A percentile compares a stretch with the other conserved stretches of the same genome.
Conservation (phyloP, 1,140 invertebrate genomes). For the Drosophila chauvacae region DNA sequence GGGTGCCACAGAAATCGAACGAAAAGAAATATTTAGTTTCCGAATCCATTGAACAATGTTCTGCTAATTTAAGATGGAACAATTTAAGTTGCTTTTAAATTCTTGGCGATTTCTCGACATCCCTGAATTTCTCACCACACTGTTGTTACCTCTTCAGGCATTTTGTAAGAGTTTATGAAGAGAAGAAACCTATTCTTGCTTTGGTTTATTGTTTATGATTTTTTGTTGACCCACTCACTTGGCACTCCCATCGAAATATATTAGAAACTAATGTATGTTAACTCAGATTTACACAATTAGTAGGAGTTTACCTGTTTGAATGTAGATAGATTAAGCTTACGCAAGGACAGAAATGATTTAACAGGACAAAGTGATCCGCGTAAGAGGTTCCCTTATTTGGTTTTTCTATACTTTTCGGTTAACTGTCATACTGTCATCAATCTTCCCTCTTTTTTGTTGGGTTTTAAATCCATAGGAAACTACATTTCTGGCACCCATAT, state of each 20-base stretch:
- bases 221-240: neutral
- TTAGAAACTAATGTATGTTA: slow-evolving; percentile 13
- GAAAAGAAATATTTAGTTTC: neutral
- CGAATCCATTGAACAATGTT: neutral
- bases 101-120: neutral
- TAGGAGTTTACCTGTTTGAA: slow-evolving; percentile 14
- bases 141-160: slow-evolving; percentile 11
- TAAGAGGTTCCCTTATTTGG: slow-evolving; percentile 14
- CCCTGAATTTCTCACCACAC: neutral
- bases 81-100: neutral
- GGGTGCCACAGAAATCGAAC: neutral
- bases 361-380: slow-evolving; percentile 5
- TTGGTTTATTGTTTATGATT: slow-evolving; percentile 7
- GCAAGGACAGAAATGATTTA: slow-evolving; percentile 2
- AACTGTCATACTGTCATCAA: slow-evolving; percentile 20
- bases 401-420: slow-evolving; percentile 18
- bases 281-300: slow-evolving; percentile 10
- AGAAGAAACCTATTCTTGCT: no score
- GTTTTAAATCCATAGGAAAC: slow-evolving; percentile 3
- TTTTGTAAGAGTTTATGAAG: slow-evolving; percentile 56
- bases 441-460: neutral
- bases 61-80: neutral
- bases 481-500: slow-evolving; percentile 6
- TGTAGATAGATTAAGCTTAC: slow-evolving; percentile 4
- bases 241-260: slow-evolving; percentile 2